A percentile compares a stretch with the other conserved stretches of the same genome.
Conservation (phyloP, 2,113 vertebrate species). For the Eretmochelys imbricata region DNA sequence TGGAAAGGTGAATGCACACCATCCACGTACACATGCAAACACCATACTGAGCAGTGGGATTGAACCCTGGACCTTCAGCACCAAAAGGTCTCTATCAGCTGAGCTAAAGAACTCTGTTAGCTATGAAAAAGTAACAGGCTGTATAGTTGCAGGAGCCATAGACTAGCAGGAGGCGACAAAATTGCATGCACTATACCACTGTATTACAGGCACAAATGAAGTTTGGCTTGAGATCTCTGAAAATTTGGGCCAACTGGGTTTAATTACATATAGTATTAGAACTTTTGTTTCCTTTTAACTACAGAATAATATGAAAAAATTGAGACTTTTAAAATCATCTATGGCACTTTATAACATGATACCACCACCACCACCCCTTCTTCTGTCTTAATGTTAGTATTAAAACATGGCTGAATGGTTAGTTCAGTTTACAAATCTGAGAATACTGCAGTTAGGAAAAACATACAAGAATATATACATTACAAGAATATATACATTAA, state of each 20-base stretch:
- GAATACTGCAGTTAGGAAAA: slow-evolving; percentile 26
- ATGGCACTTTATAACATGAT: slow-evolving; percentile 59
- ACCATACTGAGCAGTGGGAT: neutral
- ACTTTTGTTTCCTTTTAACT: neutral
- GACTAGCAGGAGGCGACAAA: slow-evolving; percentile 11
- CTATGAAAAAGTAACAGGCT: neutral
- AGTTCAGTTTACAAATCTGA: slow-evolving; percentile 62
- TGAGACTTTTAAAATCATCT: slow-evolving; percentile 58
- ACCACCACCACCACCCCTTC: slow-evolving; percentile 27
- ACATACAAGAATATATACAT: slow-evolving; percentile 32
- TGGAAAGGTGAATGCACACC: fast-evolving
- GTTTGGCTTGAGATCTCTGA: neutral
- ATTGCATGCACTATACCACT: neutral
- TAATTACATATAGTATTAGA: slow-evolving; percentile 45
- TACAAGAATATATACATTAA: slow-evolving; percentile 58
- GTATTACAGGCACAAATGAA: slow-evolving; percentile 31
- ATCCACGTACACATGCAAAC: neutral
- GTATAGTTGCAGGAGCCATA: neutral
- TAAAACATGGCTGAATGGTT: slow-evolving; percentile 43
- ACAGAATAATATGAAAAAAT: slow-evolving; percentile 56
- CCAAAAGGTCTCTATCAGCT: neutral
- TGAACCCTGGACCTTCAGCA: neutral
- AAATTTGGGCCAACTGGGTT: neutral
- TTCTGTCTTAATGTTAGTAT: slow-evolving; percentile 67
- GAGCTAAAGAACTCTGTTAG: neutral